Conservation (phyloP, 2,888 invertebrate species). For the Eupithecia pulchellata region DNA sequence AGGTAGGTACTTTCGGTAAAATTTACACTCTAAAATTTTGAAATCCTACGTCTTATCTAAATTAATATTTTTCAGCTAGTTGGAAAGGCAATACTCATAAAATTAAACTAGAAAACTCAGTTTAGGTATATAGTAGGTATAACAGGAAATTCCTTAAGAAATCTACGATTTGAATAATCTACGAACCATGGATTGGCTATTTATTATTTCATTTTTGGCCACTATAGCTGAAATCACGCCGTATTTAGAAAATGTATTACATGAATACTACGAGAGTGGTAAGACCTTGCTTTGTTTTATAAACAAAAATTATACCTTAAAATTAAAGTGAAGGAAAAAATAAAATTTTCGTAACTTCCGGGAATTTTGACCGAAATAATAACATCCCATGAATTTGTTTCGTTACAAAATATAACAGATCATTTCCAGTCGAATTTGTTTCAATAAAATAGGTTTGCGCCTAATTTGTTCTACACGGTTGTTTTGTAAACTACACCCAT, state of each 20-base stretch:
- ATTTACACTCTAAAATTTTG: not conserved
- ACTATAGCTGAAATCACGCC: conserved; percentile 24
- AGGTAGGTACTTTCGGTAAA: not conserved
- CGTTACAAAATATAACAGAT: not conserved
- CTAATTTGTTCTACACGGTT: too few relatives aligned
- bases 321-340: not conserved
- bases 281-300: conserved; percentile 29
- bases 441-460: not conserved
- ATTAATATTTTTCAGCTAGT: conserved; percentile 29
- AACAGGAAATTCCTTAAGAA: conserved; percentile 4
- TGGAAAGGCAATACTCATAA: conserved; percentile 46
- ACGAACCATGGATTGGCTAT: conserved; percentile 37
- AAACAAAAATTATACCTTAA: not conserved
- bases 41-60: conserved; percentile 22
- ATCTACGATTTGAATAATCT: conserved; percentile 8
- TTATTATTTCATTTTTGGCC: conserved; percentile 23
- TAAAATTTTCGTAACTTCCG: not conserved
- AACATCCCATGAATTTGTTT: not conserved
- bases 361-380: not conserved
- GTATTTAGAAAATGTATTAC: conserved; percentile 26
- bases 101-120: conserved; percentile 26
- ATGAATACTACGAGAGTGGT: conserved; percentile 54
- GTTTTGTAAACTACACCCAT: too few relatives aligned
- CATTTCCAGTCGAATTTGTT: not conserved
- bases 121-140: conserved; percentile 7